These are phyloP conservation scores for Nomada goodeniana DNA, from an alignment of 2,888 invertebrate genomes.

Conservation along the genomic window DNA sequence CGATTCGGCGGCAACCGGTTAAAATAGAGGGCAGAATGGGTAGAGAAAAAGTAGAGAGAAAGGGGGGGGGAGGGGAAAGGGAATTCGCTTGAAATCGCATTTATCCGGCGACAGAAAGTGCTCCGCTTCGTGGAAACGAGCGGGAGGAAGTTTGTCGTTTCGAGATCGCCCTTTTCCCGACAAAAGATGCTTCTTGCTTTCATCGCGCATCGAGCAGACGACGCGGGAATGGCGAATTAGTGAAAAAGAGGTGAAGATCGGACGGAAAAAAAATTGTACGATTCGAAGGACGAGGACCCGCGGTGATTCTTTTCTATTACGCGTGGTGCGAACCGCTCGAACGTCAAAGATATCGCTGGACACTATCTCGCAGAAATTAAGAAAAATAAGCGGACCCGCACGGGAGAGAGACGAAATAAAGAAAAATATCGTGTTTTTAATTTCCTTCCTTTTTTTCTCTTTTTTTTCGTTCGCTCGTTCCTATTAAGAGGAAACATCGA, in stretches of 20 bases:
- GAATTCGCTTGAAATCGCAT: constrained; percentile 46
- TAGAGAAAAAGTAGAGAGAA: no score
- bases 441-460: not conserved
- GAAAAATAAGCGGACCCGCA: not conserved
- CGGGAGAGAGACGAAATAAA: not conserved
- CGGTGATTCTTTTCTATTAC: not conserved
- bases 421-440: not conserved
- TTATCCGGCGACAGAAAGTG: constrained; percentile 47
- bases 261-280: not conserved
- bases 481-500: constrained; percentile 38
- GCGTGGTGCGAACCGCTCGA: not conserved
- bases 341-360: not conserved
- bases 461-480: not conserved
- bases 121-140: constrained; percentile 29
- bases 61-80: not conserved
- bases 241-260: not conserved
- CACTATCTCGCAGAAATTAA: not conserved
- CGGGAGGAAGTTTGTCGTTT: constrained; percentile 25
- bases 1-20: constrained; percentile 46
- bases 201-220: constrained; percentile 23
- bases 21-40: not conserved
- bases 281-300: not conserved
- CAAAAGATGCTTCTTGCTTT: constrained; percentile 43
- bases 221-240: constrained; percentile 16
- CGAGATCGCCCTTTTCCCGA: constrained; percentile 26